Evolutionary conservation across 2,888 invertebrate species (phyloP).

Genomic region (Hofmannophila pseudospretella): DNA sequence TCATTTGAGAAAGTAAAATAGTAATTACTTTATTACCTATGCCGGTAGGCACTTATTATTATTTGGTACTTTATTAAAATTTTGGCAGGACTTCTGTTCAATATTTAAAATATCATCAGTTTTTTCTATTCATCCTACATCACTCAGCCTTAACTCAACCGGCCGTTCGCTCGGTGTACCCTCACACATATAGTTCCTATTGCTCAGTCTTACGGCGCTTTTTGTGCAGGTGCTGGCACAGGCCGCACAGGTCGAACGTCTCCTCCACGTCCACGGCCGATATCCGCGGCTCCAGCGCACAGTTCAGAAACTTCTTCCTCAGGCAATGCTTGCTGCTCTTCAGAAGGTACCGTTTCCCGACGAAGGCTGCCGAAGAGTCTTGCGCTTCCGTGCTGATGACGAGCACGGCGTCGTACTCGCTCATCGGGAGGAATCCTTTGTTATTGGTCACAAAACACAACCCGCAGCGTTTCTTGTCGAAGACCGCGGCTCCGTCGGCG

Average conservation of each 20-base stretch:
- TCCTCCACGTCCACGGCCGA: slow-evolving; percentile 29
- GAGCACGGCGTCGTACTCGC: slow-evolving; percentile 47
- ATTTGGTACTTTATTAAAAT: no score
- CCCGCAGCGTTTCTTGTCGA: slow-evolving; percentile 34
- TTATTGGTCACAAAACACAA: slow-evolving; percentile 51
- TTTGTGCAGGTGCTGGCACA: slow-evolving; percentile 24
- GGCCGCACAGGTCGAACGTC: slow-evolving; percentile 28
- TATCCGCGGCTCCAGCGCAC: slow-evolving; percentile 33
- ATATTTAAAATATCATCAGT: not conserved
- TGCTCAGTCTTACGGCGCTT: not conserved
- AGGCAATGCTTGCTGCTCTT: slow-evolving; percentile 33
- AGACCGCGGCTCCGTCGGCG: slow-evolving; percentile 39
- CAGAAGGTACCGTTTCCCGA: slow-evolving; percentile 35
- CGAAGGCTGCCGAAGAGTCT: slow-evolving; percentile 24
- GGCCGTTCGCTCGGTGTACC: no score
- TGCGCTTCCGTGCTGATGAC: slow-evolving; percentile 25
- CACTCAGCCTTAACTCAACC: no score
- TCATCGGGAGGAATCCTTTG: slow-evolving; percentile 43
- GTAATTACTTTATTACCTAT: no score
- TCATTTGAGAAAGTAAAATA: no score
- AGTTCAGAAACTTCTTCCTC: slow-evolving; percentile 30
- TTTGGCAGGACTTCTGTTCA: not conserved
- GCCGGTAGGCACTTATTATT: no score
- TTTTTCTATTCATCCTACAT: no score
- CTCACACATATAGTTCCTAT: no score